Base-by-base conservation (phyloP, 2,888 invertebrate genomes). In the Alloplasta piceator region DNA sequence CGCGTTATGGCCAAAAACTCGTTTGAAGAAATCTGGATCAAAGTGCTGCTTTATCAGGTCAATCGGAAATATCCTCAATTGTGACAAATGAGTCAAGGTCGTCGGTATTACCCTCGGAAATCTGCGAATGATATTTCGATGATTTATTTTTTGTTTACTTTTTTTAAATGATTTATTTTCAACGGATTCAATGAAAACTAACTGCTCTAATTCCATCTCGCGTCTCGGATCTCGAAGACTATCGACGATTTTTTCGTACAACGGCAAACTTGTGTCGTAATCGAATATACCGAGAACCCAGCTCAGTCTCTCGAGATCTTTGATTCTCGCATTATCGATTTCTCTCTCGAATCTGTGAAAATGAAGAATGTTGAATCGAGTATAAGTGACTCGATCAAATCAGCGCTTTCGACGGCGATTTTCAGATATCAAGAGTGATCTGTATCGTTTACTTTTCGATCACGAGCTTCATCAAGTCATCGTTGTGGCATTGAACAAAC, bases 271-370 rank as follows among this genome's bases (percentile, higher is more conserved):
- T 9, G 93, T 93, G 67, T 93, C 85, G 10, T 93, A 93, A 89
- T 95, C 94, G 83, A 95, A 95, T 87, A 94, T 93, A 1, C 94
- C 94, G 87, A 95, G 93, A 0, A 94, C 93, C 80, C 95, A 93
- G 3, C 94, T 91, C 6, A 96, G 91, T 85, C 96, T 94, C 91
- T 97, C 97, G 41, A 97, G 92, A 88, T 97, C 97, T 92, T 97
- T 97, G 0, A 96, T 63, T 81, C 96, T 94, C 0, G 94, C 90
- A 4, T 88, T 66, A 1, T 92, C 82, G 0, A 96, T 88, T 39
- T 94, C 91, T 2, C 90, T 85, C 6, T 93, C 89, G 16, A 95
- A 93, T 80, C 93, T 91, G 78, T 72, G 41, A 70, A 16, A 55
- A 61, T 55, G n/a, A 6, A 26, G 63, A 61, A 71, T 58, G 63